A percentile compares a stretch with the other conserved stretches of the same genome.
phyloP scores from a whole-genome alignment of 2,797 vertebrate species.

The Huso huso region DNA sequence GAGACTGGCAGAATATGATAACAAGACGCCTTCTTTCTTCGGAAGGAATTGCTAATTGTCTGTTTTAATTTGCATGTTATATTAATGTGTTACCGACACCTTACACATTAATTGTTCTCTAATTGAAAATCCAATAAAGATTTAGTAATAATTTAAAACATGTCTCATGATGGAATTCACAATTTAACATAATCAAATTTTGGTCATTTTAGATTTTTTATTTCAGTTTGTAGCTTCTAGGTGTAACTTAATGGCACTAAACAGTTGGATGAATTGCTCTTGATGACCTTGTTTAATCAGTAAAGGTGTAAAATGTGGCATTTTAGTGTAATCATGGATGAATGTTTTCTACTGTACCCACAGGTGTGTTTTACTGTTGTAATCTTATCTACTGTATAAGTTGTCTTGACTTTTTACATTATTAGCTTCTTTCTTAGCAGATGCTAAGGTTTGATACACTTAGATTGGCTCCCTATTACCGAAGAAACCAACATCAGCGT shows the following conservation, averaged over 20 bases:
- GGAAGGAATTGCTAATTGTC: constrained; percentile 27
- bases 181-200: constrained; percentile 17
- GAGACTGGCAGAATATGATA: constrained; percentile 26
- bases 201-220: background rate
- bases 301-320: no score
- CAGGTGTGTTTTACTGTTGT: no score
- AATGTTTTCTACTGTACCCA: no score
- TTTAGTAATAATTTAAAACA: constrained; percentile 13
- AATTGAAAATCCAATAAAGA: constrained; percentile 24
- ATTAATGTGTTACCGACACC: constrained; percentile 15
- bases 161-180: constrained; percentile 14
- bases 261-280: background rate
- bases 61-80: constrained; percentile 19
- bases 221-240: background rate
- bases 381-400: no score
- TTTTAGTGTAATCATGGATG: no score
- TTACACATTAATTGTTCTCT: constrained; percentile 18
- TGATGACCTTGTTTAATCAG: no score
- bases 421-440: no score
- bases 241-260: background rate
- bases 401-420: no score
- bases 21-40: constrained; percentile 24
- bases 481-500: no score
- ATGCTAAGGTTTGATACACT: no score
- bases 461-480: no score